A percentile compares a stretch with the other conserved stretches of the same genome.
Conservation (phyloP, 2,113 vertebrate species). For the Cyanistes caeruleus region DNA sequence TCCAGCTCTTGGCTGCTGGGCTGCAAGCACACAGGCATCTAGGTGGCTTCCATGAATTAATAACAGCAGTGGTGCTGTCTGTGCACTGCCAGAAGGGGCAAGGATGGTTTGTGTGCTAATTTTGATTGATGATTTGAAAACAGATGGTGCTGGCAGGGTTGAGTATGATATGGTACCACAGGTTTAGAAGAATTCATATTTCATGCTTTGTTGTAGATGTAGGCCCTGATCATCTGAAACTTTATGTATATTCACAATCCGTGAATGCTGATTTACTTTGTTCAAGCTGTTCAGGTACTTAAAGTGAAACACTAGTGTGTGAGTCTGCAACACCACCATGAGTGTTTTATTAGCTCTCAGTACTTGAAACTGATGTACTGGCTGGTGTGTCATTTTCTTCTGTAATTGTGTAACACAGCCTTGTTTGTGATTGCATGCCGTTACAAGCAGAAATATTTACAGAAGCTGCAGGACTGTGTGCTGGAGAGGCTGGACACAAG, state of each 20-base stretch:
- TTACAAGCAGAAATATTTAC: background rate
- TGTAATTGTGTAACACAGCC: background rate
- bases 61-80: background rate
- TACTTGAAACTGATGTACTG: background rate
- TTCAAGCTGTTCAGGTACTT: background rate
- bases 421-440: background rate
- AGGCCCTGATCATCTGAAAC: background rate
- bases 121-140: background rate
- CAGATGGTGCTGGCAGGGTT: background rate
- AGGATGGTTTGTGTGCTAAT: background rate
- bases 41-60: background rate
- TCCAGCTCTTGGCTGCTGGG: background rate
- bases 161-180: background rate
- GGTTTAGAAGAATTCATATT: background rate
- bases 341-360: background rate
- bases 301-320: background rate
- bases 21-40: background rate
- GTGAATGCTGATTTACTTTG: background rate
- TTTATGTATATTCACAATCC: background rate
- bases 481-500: accelerated
- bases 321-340: background rate
- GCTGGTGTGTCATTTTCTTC: background rate
- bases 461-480: background rate
- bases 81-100: background rate
- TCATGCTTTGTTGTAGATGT: background rate